Base-by-base conservation (phyloP, 1,140 invertebrate genomes). In the Lepidurus apus region DNA sequence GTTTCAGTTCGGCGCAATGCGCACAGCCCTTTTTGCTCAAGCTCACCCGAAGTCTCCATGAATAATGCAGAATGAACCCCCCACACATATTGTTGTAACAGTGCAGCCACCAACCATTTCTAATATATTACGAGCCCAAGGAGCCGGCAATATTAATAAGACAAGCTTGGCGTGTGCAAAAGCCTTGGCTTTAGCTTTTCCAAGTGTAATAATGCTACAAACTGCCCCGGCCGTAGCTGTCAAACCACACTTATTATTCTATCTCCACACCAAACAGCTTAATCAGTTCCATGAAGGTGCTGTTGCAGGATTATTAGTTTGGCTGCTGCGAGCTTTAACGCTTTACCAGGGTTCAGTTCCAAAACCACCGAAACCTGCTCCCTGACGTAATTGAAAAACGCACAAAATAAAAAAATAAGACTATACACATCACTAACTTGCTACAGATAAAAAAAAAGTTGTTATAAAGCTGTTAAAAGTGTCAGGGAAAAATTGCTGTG, bases 81-180 rank as follows among this genome's bases (percentile, higher is more conserved):
- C 53, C 53, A 65, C 53, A 65, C 53, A 65, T 65, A 65, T 65
- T 65, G 53, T 65, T 65, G 53, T 65, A 65, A 65, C 21, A 65
- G 53, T 65, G 53, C 53, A n/a, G 8, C 53, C 53, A 65, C 53
- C 53, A 65, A 65, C 53, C 53, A 65, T 65, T 65, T 65, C 53
- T 65, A 65, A 65, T 65, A 65, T 65, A 65, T 65, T 13, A 21
- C 53, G 53, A 65, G 53, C 53, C 53, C 53, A 65, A 65, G 53
- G 53, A 65, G 53, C 53, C 53, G 53, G 53, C 53, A 65, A 65
- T 65, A 65, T 65, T 65, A 65, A 65, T 65, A 65, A 65, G 53
- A 65, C 53, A 65, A 65, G 53, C 53, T 65, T 65, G 53, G 53
- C 53, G 53, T 65, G 53, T 65, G 53, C 53, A 65, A 65, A 65